Evolutionary conservation across 2,888 invertebrate genomes (phyloP), one percentile per base, ranked within the genome.

Genomic region (Caenorhabditis sp.): DNA sequence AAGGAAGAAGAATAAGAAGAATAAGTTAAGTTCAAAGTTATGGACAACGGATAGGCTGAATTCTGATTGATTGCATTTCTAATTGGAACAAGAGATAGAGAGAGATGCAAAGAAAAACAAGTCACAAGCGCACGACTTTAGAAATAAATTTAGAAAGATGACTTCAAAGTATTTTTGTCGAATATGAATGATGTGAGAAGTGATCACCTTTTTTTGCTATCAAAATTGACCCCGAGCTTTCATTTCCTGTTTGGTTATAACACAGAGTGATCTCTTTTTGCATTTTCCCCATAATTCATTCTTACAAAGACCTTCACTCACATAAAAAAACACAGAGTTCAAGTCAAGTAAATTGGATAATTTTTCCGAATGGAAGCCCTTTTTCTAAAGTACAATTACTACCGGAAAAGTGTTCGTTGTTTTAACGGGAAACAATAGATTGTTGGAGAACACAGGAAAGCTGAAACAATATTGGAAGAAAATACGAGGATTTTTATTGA

Each of bases 21-120:
- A 54, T 70, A 47, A 16, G 70, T 24, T 28, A 19, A 58, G 61
- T 28, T 16, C 63, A 70, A 54, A 63, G 19, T 44, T 63, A 54
- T 63, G 31, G 38, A 14, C 14, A 22, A 44, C 28, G 24, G 44
- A 26, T 47, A 16, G 24, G 16, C 19, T 31, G 12, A 58, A 63
- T 61, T 77, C 47, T 77, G 77, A 70, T 70, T 77, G 77, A 77
- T 77, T 77, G 70, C 61, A 49, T 77, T 41, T 49, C 6, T 63
- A 63, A 77, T 76, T 69, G 49, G 24, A 38, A 41, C 63, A 14
- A 59, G 68, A 41, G 61, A n/a, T n/a, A 26, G 7, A n/a, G 10
- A 26, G 28, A 70, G 35, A 35, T 7, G 8, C 5, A 24, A 56
- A n/a, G 10, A 44, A 10, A 41, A 56, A 28, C 26, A 28, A 22